These are phyloP conservation scores for Emydocephalus ijimae DNA, from an alignment of 2,113 vertebrate species.

Conservation along the genomic window DNA sequence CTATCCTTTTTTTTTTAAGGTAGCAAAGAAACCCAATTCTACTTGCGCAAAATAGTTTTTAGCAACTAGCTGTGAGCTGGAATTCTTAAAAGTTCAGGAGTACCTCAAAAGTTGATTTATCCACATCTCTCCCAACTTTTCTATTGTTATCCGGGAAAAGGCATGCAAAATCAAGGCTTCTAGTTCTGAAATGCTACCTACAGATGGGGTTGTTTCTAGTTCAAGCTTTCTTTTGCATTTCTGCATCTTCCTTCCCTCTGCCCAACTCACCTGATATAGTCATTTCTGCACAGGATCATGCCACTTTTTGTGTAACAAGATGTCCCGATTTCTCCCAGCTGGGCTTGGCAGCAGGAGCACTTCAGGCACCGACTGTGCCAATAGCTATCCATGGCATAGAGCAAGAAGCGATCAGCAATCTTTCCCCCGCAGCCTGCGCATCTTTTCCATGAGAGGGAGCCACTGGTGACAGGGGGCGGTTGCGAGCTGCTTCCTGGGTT, in stretches of 20 bases:
- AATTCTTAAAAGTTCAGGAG: slow-evolving; percentile 50
- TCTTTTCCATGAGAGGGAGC: slow-evolving; percentile 95
- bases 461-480: slow-evolving; percentile 87
- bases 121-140: not conserved
- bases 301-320: slow-evolving; percentile 99
- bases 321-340: slow-evolving; percentile 97
- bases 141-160: not conserved
- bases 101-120: slow-evolving; percentile 53
- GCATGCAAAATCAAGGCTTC: not conserved
- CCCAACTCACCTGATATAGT: slow-evolving; percentile 94
- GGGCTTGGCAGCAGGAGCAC: slow-evolving; percentile 98
- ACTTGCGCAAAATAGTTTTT: slow-evolving; percentile 48
- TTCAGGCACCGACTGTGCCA: slow-evolving; percentile 99
- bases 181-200: not conserved
- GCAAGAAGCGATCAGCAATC: slow-evolving; percentile 97
- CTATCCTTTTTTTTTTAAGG: slow-evolving; percentile 30
- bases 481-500: slow-evolving; percentile 94
- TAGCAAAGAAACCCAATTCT: slow-evolving; percentile 57
- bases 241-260: not conserved
- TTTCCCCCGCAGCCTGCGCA: slow-evolving; percentile 96
- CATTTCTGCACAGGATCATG: slow-evolving; percentile 99
- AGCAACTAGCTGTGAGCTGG: slow-evolving; percentile 60
- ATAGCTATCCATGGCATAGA: slow-evolving; percentile 99
- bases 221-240: not conserved
- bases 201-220: not conserved